These are phyloP conservation scores for Volucella inflata DNA, from an alignment of 2,888 invertebrate genomes.

Conservation along the genomic window DNA sequence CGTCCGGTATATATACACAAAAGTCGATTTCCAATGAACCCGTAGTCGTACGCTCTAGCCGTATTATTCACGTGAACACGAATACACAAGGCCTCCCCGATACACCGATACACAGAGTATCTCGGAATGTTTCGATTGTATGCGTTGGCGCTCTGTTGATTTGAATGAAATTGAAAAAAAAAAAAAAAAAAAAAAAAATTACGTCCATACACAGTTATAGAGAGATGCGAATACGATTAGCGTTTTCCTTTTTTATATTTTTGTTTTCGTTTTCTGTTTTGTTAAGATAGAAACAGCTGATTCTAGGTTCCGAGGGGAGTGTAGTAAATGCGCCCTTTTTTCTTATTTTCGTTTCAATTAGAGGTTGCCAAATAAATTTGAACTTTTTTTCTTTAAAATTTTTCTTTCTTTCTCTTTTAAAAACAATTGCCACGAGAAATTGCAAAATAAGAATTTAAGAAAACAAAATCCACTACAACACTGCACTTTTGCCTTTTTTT, in stretches of 20 bases:
- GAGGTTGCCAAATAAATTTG: slow-evolving; percentile 14
- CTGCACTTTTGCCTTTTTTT: slow-evolving; percentile 42
- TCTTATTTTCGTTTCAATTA: background rate
- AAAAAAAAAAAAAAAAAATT: slow-evolving; percentile 11
- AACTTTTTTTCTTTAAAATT: background rate
- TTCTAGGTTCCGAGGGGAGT: background rate
- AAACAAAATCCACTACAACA: slow-evolving; percentile 57
- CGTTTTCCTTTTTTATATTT: slow-evolving; percentile 11
- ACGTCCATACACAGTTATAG: slow-evolving; percentile 21
- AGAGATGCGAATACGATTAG: slow-evolving; percentile 6
- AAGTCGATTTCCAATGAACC: slow-evolving; percentile 49
- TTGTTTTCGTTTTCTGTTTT: background rate
- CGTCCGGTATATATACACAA: slow-evolving; percentile 70
- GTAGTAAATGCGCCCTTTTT: too few species aligned
- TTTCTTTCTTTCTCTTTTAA: background rate
- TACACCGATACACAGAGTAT: slow-evolving; percentile 36
- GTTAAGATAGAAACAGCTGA: slow-evolving; percentile 53
- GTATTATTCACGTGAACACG: slow-evolving; percentile 49
- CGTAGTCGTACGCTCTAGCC: slow-evolving; percentile 2
- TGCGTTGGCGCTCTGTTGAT: slow-evolving; percentile 53
- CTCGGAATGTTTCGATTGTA: slow-evolving; percentile 3
- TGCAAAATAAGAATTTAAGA: slow-evolving; percentile 42
- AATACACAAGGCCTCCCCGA: slow-evolving; percentile 21
- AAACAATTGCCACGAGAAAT: slow-evolving; percentile 23
- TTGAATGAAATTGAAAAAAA: slow-evolving; percentile 23